These are phyloP conservation scores for Colletes gigas DNA, from an alignment of 1,140 invertebrate genomes.

Conservation along the genomic window DNA sequence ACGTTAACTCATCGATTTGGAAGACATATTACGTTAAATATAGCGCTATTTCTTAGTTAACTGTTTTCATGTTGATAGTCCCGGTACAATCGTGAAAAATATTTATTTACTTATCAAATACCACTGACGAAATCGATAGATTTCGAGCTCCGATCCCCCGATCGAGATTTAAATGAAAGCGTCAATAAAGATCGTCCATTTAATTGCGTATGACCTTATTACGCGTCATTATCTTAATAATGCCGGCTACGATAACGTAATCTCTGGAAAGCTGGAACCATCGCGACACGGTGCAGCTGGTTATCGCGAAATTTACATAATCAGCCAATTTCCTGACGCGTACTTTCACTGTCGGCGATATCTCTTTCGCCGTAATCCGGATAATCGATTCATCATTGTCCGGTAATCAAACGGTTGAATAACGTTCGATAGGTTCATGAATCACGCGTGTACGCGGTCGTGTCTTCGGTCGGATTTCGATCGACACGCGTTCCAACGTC, in stretches of 20 bases:
- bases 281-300: background rate
- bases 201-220: background rate
- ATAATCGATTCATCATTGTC: constrained; percentile 34
- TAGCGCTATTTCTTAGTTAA: no score
- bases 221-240: constrained; percentile 18
- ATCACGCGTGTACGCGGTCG: background rate
- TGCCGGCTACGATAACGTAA: background rate
- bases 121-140: no score
- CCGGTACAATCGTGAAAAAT: no score
- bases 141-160: no score
- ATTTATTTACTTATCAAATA: no score
- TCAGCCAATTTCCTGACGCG: constrained; percentile 29
- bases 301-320: constrained; percentile 30
- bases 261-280: constrained; percentile 25
- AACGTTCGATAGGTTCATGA: constrained; percentile 22
- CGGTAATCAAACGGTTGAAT: constrained; percentile 25
- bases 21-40: no score
- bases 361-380: constrained; percentile 36
- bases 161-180: background rate
- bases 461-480: constrained; percentile 4
- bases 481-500: background rate
- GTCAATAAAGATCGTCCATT: background rate
- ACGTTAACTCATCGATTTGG: no score
- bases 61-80: no score
- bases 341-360: constrained; percentile 3